These are phyloP conservation scores for Cotesia chilonis DNA, from an alignment of 1,140 invertebrate genomes.

Conservation along the genomic window DNA sequence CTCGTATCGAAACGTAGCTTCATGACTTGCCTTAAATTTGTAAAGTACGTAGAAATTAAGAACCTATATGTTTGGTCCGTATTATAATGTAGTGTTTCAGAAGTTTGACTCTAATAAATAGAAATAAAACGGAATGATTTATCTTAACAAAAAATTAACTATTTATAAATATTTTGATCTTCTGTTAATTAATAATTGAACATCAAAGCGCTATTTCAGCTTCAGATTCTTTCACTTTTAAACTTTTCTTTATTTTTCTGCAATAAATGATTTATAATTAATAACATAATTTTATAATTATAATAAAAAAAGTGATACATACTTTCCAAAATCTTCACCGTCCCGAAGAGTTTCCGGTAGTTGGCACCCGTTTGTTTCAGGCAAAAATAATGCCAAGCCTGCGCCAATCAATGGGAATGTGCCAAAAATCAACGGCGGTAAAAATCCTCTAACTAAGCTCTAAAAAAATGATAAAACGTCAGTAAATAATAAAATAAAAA, in stretches of 20 bases:
- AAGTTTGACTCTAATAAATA: too few species aligned
- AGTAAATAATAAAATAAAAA: conserved; percentile 1
- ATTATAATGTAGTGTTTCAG: too few species aligned
- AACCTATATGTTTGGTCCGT: too few species aligned
- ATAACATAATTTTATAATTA: not conserved
- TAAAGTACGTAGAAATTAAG: too few species aligned
- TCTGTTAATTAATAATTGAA: conserved; percentile 11
- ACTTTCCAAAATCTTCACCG: conserved; percentile 77
- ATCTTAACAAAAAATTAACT: conserved; percentile 25
- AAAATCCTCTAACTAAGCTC: conserved; percentile 63
- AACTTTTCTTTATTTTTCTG: conserved; percentile 41
- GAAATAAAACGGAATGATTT: conserved; percentile 37
- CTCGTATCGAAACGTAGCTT: too few species aligned
- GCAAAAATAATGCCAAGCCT: conserved; percentile 72
- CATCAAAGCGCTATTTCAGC: conserved; percentile 48
- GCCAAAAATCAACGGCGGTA: conserved; percentile 77
- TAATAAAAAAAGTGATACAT: conserved; percentile 34
- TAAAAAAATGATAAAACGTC: conserved; percentile 27
- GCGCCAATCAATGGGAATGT: conserved; percentile 72
- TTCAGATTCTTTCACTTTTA: conserved; percentile 44
- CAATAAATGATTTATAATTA: not conserved
- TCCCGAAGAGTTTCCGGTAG: conserved; percentile 82
- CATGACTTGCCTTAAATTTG: too few species aligned
- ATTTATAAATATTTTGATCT: not conserved
- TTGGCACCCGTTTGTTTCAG: conserved; percentile 77